Percentiles rank a stretch among this genome's conserved stretches.
These are phyloP conservation scores for Cossypha caffra DNA, from an alignment of 2,797 vertebrate species.

Conservation along the genomic window DNA sequence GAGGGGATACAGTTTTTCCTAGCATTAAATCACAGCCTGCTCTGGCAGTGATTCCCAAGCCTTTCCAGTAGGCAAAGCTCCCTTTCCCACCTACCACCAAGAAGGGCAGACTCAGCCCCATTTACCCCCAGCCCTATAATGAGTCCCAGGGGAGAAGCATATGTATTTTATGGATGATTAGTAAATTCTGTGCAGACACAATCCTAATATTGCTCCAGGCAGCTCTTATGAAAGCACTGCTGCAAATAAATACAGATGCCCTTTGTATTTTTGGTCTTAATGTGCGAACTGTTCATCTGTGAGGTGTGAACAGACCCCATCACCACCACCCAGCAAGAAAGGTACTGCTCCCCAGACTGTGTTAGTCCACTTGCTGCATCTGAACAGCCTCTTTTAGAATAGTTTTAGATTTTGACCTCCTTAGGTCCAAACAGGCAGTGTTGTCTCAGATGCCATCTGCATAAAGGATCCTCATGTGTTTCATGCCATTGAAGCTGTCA, in stretches of 20 bases:
- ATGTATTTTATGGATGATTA: neutral
- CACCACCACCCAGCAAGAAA: neutral
- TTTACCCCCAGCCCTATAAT: neutral
- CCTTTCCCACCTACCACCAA: neutral
- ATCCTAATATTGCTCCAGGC: neutral
- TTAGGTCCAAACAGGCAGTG: neutral
- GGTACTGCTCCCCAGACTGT: neutral
- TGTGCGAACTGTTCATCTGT: neutral
- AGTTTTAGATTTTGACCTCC: neutral
- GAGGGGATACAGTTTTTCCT: constrained; percentile 11
- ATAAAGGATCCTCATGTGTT: neutral
- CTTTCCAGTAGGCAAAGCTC: neutral
- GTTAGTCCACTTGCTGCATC: neutral
- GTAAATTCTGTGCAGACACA: neutral
- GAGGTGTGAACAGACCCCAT: neutral
- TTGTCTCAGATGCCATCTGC: neutral
- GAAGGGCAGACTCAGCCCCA: neutral
- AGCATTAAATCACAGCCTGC: neutral
- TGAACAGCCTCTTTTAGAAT: neutral
- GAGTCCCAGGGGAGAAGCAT: neutral
- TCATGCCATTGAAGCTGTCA: neutral
- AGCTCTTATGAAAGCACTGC: neutral
- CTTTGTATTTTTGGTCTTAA: neutral
- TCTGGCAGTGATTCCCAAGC: neutral
- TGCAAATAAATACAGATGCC: neutral